Evolutionary conservation across 1,140 invertebrate species (phyloP).

Genomic region (Achatina immaculata): DNA sequence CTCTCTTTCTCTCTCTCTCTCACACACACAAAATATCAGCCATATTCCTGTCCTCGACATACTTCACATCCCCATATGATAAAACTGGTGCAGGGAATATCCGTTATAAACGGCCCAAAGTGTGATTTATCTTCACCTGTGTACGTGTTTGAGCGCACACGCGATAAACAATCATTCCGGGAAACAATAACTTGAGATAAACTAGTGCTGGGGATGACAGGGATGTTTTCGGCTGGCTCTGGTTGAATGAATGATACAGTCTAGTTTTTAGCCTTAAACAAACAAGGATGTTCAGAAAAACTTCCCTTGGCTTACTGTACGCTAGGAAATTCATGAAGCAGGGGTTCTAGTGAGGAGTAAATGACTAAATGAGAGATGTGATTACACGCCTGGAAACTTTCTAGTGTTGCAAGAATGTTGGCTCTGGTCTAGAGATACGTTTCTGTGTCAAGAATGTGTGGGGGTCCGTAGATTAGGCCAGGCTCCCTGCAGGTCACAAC

Average conservation of each 20-base stretch:
- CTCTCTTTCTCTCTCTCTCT: no score
- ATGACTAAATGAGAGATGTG: background rate
- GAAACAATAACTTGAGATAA: background rate
- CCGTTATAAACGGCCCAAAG: background rate
- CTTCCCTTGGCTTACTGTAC: background rate
- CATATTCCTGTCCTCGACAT: background rate
- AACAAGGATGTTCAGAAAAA: background rate
- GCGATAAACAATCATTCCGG: background rate
- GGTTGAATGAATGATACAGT: constrained; percentile 12
- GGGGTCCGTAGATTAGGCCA: constrained; percentile 1
- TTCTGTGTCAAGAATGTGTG: background rate
- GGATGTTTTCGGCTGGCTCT: background rate
- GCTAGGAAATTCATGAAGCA: background rate
- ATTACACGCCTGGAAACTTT: background rate
- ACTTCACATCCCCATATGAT: no score
- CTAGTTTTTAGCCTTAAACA: background rate
- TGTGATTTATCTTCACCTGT: background rate
- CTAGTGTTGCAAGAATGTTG: background rate
- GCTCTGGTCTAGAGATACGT: background rate
- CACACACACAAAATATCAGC: background rate
- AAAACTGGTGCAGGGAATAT: background rate
- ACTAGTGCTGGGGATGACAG: background rate
- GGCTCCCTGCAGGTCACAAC: background rate
- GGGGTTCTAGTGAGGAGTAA: background rate
- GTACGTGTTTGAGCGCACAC: background rate